Evolutionary conservation across 2,888 invertebrate genomes (phyloP), one percentile per base, ranked within the genome.

Genomic region (Ptychoptera albimana): DNA sequence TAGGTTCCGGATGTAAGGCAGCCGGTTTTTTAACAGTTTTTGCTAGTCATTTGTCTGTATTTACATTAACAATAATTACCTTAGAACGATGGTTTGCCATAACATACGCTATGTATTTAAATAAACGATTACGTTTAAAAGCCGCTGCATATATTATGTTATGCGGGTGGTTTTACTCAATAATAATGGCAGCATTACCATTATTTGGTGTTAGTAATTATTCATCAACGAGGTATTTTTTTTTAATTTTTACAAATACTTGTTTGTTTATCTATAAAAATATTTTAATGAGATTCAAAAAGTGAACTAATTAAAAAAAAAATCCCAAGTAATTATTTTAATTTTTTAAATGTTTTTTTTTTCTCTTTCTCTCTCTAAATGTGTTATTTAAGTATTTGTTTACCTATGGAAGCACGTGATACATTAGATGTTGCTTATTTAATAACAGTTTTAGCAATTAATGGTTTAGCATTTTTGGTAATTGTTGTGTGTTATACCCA

Each of bases 21-120:
- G 87, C 89, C 1, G 92, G 92, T 0, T 89, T 91, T 59, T 66
- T 92, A 42, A 88, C 88, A 0, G 84, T 89, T 0, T 87, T 88
- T 55, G 82, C 86, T 1, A 82, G 84, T 46, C 87, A 91, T 58
- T 67, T 92, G 39, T 89, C 89, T 14, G 83, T 92, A 8, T 86
- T 83, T 59, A 88, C 91, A 0, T 67, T 93, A 43, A 83, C 87
- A 1, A 74, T 91, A 34, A 82, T 92, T 37, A 89, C 91, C 1
- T 66, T 88, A 45, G 89, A 91, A 61, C 70, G 89, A 45, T 83
- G 83, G 83, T 77, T 82, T 58, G 83, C 86, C 8, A 86, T 87
- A 46, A 82, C 83, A 0, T 79, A 82, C 57, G 86, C 88, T 1
- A 79, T 89, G 54, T 81, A 87, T 58, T 67, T 85, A 47, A 87